Base-by-base conservation (phyloP, 2,113 vertebrate genomes). In the Protobothrops flavoviridis region DNA sequence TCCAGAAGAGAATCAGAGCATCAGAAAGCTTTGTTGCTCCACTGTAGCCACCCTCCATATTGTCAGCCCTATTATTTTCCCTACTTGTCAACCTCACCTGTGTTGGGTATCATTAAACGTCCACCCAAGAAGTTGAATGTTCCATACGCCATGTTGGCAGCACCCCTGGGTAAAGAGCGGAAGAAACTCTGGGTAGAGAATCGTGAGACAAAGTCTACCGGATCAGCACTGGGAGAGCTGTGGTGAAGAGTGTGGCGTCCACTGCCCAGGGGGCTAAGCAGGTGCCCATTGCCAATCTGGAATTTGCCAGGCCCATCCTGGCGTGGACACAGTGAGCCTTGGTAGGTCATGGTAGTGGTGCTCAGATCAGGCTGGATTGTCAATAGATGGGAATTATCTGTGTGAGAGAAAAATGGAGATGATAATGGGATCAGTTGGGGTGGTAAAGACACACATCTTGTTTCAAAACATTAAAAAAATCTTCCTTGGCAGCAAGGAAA, bases 331-430 rank as follows among this genome's bases (percentile, higher is more conserved):
- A 99, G 98, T 0, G 98, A 98, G 96, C 99, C 99, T 96, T 99
- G 99, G 97, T 99, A 99, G 95, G 99, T 99, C 97, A 99, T 99
- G 91, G 99, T 99, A 94, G 99, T 98, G 90, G 99, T 99, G 95
- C 99, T 99, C 95, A 99, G 98, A 97, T 99, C 99, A 0, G 99
- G 99, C 97, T 99, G 99, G 98, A 99, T 99, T 96, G 99, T 99
- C 95, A 99, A 98, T 97, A 99, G 98, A 95, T 99, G 98, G 94
- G 99, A 99, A 94, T 99, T 99, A 97, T 99, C 99, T 99, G 97
- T 86, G 96, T 90, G 96, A 98, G 95, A 97, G 93, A 95, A 96
- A 96, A 61, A 87, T 92, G 6, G 0, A 0, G 24, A 29, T 4
- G 57, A 50, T 8, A 9, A 10, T 1, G 3, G 21, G 55, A 33